Percentiles rank a stretch among this genome's conserved stretches.
Conservation (phyloP, 2,888 invertebrate genomes). For the Terebella lapidaria region DNA sequence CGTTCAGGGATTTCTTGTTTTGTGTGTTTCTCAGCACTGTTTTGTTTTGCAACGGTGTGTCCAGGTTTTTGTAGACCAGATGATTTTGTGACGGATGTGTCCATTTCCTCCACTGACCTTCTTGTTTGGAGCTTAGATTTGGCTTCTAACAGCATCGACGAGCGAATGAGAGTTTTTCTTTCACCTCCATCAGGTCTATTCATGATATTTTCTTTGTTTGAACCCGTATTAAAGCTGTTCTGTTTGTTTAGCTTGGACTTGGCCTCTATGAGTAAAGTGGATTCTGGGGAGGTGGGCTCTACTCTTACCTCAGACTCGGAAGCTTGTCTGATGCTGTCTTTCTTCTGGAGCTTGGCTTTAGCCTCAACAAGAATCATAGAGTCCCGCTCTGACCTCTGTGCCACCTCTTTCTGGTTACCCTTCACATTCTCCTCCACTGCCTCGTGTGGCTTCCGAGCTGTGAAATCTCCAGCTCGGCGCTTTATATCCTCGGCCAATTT, state of each 20-base stretch:
- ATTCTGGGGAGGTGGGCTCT: not conserved
- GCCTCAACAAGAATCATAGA: not conserved
- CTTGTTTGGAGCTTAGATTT: not conserved
- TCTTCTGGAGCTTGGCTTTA: not conserved
- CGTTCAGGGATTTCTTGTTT: too few species aligned
- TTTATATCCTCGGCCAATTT: conserved; percentile 18
- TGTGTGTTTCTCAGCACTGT: too few species aligned
- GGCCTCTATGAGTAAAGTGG: conserved; percentile 7
- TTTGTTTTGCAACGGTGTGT: too few species aligned
- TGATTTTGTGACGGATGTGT: too few species aligned
- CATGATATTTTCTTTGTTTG: not conserved
- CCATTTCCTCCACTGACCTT: too few species aligned
- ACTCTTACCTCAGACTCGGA: not conserved
- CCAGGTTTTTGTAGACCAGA: too few species aligned
- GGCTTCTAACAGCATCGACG: not conserved
- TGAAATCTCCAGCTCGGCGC: conserved; percentile 21
- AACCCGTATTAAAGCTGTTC: too few species aligned
- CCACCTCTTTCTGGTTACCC: conserved; percentile 1
- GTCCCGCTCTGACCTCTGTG: not conserved
- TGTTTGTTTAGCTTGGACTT: conserved; percentile 10
- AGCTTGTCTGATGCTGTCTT: not conserved
- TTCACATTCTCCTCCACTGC: conserved; percentile 15
- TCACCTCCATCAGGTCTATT: not conserved
- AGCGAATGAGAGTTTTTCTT: not conserved
- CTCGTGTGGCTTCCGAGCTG: conserved; percentile 23